Conservation (phyloP, 2,113 vertebrate genomes). For the Atrichornis clamosus region DNA sequence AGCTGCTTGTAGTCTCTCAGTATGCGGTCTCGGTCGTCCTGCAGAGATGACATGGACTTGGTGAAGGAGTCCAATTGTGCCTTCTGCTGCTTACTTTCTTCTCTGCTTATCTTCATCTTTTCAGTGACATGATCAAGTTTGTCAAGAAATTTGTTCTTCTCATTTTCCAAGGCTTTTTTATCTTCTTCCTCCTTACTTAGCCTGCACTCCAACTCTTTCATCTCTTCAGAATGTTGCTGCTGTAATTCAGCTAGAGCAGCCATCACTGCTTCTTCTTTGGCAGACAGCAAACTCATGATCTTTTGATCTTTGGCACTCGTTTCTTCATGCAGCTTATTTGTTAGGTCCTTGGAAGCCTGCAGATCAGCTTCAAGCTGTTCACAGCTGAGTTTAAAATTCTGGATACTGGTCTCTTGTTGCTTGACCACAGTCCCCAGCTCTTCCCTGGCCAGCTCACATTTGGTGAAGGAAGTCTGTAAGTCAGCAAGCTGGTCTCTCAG, state of each 20-base stretch:
- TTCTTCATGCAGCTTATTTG: conserved; percentile 79
- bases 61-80: conserved; percentile 85
- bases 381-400: conserved; percentile 77
- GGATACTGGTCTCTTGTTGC: conserved; percentile 79
- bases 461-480: conserved; percentile 77
- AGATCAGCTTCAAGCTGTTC: conserved; percentile 89
- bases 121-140: conserved; percentile 74
- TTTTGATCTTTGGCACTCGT: conserved; percentile 84
- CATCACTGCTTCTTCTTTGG: conserved; percentile 85
- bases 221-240: conserved; percentile 81
- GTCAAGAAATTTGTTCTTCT: conserved; percentile 73
- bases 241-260: conserved; percentile 73
- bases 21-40: conserved; percentile 88
- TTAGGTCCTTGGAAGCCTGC: conserved; percentile 81
- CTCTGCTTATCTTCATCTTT: conserved; percentile 72
- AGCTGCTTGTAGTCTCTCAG: conserved; percentile 86
- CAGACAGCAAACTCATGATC: conserved; percentile 83
- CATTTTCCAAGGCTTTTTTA: conserved; percentile 73
- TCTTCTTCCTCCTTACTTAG: conserved; percentile 65
- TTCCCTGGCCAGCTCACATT: conserved; percentile 70
- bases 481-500: conserved; percentile 70
- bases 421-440: conserved; percentile 69
- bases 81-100: conserved; percentile 80
- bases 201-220: conserved; percentile 77
- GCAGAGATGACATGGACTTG: conserved; percentile 93